A percentile compares a stretch with the other conserved stretches of the same genome.
Conservation (phyloP, 2,797 vertebrate genomes). For the Ptychadena robeensis region DNA sequence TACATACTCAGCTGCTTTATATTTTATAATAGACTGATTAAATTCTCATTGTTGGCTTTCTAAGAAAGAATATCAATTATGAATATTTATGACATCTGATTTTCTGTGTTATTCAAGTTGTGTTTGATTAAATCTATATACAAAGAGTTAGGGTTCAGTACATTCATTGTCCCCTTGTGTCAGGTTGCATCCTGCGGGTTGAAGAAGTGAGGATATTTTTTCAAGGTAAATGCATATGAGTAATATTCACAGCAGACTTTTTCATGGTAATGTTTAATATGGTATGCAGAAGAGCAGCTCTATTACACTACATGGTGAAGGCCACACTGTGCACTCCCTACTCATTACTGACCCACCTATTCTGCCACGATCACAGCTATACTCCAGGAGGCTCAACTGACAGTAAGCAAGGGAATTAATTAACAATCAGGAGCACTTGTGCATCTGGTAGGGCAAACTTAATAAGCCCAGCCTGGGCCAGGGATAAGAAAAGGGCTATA, state of each 20-base stretch:
- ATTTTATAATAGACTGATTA: conserved; percentile 1
- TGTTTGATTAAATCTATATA: conserved; percentile 36
- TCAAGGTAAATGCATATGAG: conserved; percentile 62
- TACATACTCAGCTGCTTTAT: not conserved
- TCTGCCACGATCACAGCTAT: conserved; percentile 47
- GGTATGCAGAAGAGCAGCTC: conserved; percentile 55
- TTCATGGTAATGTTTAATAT: conserved; percentile 59
- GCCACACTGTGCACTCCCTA: conserved; percentile 46
- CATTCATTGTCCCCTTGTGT: conserved; percentile 45
- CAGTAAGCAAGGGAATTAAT: conserved; percentile 47
- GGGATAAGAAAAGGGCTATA: conserved; percentile 7
- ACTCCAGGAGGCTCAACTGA: conserved; percentile 36
- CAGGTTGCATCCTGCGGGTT: conserved; percentile 47
- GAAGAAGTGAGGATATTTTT: conserved; percentile 35
- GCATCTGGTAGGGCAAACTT: conserved; percentile 30
- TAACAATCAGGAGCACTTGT: conserved; percentile 48
- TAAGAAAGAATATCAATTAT: conserved; percentile 22
- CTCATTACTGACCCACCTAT: conserved; percentile 59
- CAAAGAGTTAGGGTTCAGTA: conserved; percentile 39
- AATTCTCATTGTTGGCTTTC: conserved; percentile 44
- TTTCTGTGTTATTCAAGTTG: conserved; percentile 31
- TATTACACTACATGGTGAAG: conserved; percentile 53
- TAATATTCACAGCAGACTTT: conserved; percentile 54
- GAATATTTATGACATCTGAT: conserved; percentile 57
- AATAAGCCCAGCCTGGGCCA: conserved; percentile 4